A percentile compares a stretch with the other conserved stretches of the same genome.
These are phyloP conservation scores for Bombus ignitus DNA, from an alignment of 1,140 invertebrate genomes.

Conservation along the genomic window DNA sequence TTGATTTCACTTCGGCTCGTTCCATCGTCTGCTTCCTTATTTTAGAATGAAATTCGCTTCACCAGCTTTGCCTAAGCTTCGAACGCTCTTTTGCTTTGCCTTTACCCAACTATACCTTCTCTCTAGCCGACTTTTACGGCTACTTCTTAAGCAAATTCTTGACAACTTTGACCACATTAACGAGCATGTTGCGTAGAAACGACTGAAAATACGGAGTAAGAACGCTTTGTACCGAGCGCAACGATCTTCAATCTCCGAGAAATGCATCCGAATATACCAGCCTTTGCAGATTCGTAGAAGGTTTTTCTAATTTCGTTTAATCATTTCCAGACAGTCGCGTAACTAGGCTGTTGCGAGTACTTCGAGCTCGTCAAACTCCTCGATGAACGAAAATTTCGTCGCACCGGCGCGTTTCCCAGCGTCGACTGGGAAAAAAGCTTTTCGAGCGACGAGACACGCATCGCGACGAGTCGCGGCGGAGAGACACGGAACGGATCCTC, in stretches of 20 bases:
- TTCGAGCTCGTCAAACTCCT: not conserved
- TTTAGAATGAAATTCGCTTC: not conserved
- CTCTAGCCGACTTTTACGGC: not conserved
- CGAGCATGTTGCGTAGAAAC: not conserved
- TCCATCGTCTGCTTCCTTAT: not conserved
- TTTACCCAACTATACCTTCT: not conserved
- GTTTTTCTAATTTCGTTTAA: not conserved
- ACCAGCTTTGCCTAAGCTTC: not conserved
- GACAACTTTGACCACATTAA: not conserved
- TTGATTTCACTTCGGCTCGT: not conserved
- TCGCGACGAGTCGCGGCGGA: too few relatives aligned
- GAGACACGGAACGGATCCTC: not conserved
- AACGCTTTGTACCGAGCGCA: not conserved
- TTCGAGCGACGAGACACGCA: not conserved
- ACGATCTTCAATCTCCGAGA: not conserved
- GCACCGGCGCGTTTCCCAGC: too few relatives aligned
- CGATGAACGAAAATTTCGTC: not conserved
- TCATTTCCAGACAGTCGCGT: not conserved
- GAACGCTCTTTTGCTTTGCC: not conserved
- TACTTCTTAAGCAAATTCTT: too few relatives aligned
- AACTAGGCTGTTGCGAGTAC: accelerated
- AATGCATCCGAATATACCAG: not conserved
- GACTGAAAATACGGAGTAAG: too few relatives aligned
- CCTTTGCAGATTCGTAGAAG: not conserved
- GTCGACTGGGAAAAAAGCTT: not conserved